Percentiles rank a stretch among this genome's conserved stretches.
Evolutionary conservation across 2,113 vertebrate genomes (phyloP).

Genomic region (Zingel zingel): DNA sequence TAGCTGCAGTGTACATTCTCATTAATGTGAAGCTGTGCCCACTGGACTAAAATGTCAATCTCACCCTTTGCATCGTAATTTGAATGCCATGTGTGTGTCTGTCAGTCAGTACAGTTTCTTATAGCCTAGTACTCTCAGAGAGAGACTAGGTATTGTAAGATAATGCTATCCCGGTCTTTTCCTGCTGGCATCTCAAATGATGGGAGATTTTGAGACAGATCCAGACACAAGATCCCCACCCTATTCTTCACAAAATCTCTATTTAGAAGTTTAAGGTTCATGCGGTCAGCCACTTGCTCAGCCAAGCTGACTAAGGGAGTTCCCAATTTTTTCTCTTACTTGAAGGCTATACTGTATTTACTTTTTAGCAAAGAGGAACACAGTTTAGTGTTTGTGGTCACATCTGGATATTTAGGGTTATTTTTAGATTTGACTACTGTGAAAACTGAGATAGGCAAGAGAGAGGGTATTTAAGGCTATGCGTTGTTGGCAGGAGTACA

Average conservation of each 20-base stretch:
- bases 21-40: slow-evolving; percentile 21
- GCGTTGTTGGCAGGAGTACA: slow-evolving; percentile 35
- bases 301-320: slow-evolving; percentile 62
- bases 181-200: background rate
- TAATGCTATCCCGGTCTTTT: slow-evolving; percentile 2
- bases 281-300: slow-evolving; percentile 54
- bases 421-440: slow-evolving; percentile 61
- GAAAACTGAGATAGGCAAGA: slow-evolving; percentile 53
- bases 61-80: slow-evolving; percentile 11
- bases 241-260: slow-evolving; percentile 33
- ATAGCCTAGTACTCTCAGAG: background rate
- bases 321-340: slow-evolving; percentile 16
- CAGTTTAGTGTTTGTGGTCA: slow-evolving; percentile 42
- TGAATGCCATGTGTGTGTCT: slow-evolving; percentile 25
- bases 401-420: slow-evolving; percentile 53
- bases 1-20: background rate
- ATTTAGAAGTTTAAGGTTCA: slow-evolving; percentile 46
- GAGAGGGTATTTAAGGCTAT: slow-evolving; percentile 38
- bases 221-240: slow-evolving; percentile 23
- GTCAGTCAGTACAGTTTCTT: slow-evolving; percentile 23
- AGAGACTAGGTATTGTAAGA: slow-evolving; percentile 7
- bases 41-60: slow-evolving; percentile 35
- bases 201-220: slow-evolving; percentile 14
- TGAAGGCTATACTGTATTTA: slow-evolving; percentile 17
- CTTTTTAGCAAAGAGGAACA: slow-evolving; percentile 34